A percentile compares a stretch with the other conserved stretches of the same genome.
phyloP scores from a whole-genome alignment of 1,140 invertebrate species.

The Orussus abietinus region DNA sequence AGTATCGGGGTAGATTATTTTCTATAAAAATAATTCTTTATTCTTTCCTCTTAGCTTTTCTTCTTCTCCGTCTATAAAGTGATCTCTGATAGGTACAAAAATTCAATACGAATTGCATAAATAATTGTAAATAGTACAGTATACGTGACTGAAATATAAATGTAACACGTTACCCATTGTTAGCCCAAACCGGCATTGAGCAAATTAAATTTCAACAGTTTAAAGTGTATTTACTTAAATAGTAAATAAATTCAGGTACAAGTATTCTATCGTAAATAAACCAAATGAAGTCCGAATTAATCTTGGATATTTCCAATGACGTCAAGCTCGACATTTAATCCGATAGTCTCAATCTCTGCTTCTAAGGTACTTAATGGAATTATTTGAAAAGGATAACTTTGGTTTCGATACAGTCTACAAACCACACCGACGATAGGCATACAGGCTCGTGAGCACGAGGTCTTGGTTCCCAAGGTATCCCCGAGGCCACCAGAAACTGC shows the following conservation, averaged over 20 bases:
- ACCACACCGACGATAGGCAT: conserved; percentile 37
- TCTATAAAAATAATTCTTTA: conserved; percentile 24
- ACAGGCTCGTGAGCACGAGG: conserved; percentile 19
- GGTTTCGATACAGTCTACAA: conserved; percentile 46
- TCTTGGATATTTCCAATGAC: no score
- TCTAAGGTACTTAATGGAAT: conserved; percentile 2
- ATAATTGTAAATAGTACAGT: no score
- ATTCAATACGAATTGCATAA: conserved; percentile 19
- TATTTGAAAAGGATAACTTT: conserved; percentile 25
- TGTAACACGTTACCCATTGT: no score
- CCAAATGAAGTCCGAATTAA: no score
- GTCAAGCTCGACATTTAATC: no score
- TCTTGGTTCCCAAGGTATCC: conserved; percentile 17
- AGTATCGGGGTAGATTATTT: conserved; percentile 17
- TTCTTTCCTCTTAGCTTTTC: conserved; percentile 11
- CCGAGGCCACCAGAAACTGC: conserved; percentile 21
- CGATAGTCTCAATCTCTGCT: no score
- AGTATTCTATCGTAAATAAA: no score
- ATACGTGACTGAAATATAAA: no score
- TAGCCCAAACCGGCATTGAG: no score
- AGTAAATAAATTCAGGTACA: no score
- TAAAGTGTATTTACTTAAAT: no score
- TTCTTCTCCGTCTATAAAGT: conserved; percentile 20
- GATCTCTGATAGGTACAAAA: conserved; percentile 14
- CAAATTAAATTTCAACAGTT: no score